Percentiles rank a stretch among this genome's conserved stretches.
Conservation (phyloP, 2,113 vertebrate species). For the Nothoprocta pentlandii region DNA sequence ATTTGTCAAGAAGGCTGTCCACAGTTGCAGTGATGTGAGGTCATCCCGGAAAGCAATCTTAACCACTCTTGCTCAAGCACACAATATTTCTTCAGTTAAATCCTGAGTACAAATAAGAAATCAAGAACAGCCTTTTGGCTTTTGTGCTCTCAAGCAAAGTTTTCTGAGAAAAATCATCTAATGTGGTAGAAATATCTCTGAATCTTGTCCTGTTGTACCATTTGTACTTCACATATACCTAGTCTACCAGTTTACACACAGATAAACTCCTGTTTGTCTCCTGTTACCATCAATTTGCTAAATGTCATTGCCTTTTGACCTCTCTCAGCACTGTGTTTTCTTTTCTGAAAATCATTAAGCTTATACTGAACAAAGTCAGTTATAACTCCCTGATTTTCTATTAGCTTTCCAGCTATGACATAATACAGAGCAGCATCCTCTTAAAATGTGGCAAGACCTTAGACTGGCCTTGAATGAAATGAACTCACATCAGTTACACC, state of each 20-base stretch:
- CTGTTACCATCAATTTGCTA: neutral
- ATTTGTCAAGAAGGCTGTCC: neutral
- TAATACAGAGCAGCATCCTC: conserved; percentile 28
- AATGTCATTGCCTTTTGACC: conserved; percentile 15
- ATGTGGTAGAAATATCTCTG: neutral
- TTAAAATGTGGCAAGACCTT: conserved; percentile 28
- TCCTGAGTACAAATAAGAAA: neutral
- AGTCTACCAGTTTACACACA: neutral
- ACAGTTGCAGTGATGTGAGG: neutral
- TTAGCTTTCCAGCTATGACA: conserved; percentile 52
- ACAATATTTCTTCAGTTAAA: neutral
- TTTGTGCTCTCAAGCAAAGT: neutral
- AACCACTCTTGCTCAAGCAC: neutral
- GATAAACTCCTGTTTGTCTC: neutral
- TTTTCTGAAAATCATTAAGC: conserved; percentile 46
- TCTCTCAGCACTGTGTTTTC: neutral
- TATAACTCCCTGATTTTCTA: conserved; percentile 30
- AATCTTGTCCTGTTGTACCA: neutral
- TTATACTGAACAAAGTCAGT: neutral
- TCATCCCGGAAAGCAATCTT: neutral
- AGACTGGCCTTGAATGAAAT: conserved; percentile 12
- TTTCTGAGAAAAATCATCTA: neutral
- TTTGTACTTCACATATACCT: neutral
- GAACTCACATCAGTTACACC: neutral
- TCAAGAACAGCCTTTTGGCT: neutral